Evolutionary conservation across 2,113 vertebrate species (phyloP), one percentile per base, ranked within the genome.

Genomic region (Scomber scombrus): DNA sequence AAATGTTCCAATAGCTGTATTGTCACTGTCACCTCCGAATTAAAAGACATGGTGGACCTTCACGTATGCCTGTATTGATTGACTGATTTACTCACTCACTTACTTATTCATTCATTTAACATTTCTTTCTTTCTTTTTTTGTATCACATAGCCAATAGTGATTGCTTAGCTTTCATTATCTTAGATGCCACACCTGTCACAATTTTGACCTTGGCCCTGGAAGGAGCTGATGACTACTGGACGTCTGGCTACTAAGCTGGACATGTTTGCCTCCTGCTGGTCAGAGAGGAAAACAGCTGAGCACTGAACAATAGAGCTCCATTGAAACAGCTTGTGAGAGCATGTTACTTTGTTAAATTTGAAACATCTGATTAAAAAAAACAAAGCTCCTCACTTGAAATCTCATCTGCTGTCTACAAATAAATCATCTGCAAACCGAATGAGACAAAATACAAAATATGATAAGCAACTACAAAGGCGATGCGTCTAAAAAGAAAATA

Each of bases 251-350:
- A 23, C 45, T 65, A n/a, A 46, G 15, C 43, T 66, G 21, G 58
- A 67, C 79, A 64, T 70, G 78, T 83, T 84, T 82, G 91, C 87
- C 88, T 82, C 81, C 91, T 90, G 63, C 63, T 65, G 63, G 63
- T 65, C 63, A 3, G 7, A 26, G 62, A 57, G 16, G 46, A 10
- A 47, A 71, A 61, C 49, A 31, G 14, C 14, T 47, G 13, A 26
- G 34, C 7, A 40, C 34, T 40, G 34, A 29, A 51, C 16, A 43
- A 13, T 40, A 60, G 11, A 58, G 26, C 10, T 58, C n/a, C 19
- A 3, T 45, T 26, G 5, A 19, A 43, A 60, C 3, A 16, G 3
- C 31, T 19, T 45, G 2, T 2, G 19, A 55, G 5, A 26, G 9
- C n/a, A 54, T 43, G 1, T 43, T n/a, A 40, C 8, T 40, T 40